Base-by-base conservation (phyloP, 23 tunicate species). In the Styela clava region DNA sequence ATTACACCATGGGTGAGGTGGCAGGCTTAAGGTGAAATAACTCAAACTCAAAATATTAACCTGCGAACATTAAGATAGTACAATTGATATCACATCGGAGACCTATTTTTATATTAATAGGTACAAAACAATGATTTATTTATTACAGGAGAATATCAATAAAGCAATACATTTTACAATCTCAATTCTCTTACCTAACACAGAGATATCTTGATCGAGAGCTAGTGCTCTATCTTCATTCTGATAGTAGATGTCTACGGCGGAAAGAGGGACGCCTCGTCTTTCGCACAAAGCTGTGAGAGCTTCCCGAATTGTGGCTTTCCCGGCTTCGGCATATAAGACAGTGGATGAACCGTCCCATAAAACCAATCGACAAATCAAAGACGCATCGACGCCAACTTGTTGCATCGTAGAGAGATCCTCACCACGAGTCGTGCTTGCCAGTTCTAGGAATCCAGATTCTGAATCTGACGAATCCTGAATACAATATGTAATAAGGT, bases 401-500 rank as follows among this genome's bases (percentile, higher is more conserved):
- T 56, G 30, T 9, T 27, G 52, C 27, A 44, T 33, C 27, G 37
- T 33, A 16, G 31, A 28, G 27, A 33, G 62, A 21, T 76, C 81
- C 25, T 76, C 65, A 52, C 24, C 16, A 0, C 81, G 81, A 52
- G 27, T 37, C 24, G 81, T 35, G 12, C 21, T 76, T n/a, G 63
- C 37, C 32, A 20, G 12, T 12, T 69, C 68, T 5, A 28, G 52
- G 36, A 69, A 52, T 33, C 71, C 84, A 28, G 87, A 77, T 24
- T 91, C 97, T 24, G 90, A 91, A 16, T 85, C 90, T 32, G 90
- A 86, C 1, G 89, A 91, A 31, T 91, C 94, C 94, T 88, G 62
- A 21, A 34, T 22, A 77, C 21, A 44, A 24, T 1, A 77, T 21
- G 61, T 22, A 0, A 23, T 22, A 0, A 61, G 22, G 64, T 61